Conservation (phyloP, 2,888 invertebrate species). For the Andrena flavipes region DNA sequence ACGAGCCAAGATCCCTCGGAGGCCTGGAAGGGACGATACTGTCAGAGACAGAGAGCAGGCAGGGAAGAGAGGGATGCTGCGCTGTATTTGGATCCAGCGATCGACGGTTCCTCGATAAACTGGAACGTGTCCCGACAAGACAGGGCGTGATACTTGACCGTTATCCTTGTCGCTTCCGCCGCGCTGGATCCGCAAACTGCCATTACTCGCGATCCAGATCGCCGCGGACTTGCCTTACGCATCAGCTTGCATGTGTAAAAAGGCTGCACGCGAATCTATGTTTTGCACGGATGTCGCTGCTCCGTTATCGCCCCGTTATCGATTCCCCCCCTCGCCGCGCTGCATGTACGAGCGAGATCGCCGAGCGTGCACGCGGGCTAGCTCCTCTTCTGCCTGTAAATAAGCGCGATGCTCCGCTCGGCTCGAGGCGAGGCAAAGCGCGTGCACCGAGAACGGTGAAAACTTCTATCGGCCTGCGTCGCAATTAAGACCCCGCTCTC, state of each 20-base stretch:
- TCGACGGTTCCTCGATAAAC: not conserved
- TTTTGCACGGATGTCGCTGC: slow-evolving; percentile 56
- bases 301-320: slow-evolving; percentile 47
- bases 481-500: not conserved
- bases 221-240: slow-evolving; percentile 37
- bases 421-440: too few relatives aligned
- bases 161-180: slow-evolving; percentile 44
- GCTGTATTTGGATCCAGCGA: not conserved
- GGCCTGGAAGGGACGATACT: too few relatives aligned
- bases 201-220: slow-evolving; percentile 55
- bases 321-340: slow-evolving; percentile 40
- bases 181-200: slow-evolving; percentile 38
- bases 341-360: slow-evolving; percentile 32
- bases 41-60: too few relatives aligned
- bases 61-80: too few relatives aligned
- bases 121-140: slow-evolving; percentile 4
- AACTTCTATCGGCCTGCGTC: too few relatives aligned
- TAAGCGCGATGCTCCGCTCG: not conserved
- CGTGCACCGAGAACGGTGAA: too few relatives aligned
- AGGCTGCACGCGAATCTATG: slow-evolving; percentile 28
- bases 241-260: slow-evolving; percentile 46
- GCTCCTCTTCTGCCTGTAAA: not conserved
- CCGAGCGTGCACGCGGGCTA: slow-evolving; percentile 13
- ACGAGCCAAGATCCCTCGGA: too few relatives aligned
- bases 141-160: slow-evolving; percentile 37